Conservation (phyloP, 2,113 vertebrate genomes). For the Callipepla californica region DNA sequence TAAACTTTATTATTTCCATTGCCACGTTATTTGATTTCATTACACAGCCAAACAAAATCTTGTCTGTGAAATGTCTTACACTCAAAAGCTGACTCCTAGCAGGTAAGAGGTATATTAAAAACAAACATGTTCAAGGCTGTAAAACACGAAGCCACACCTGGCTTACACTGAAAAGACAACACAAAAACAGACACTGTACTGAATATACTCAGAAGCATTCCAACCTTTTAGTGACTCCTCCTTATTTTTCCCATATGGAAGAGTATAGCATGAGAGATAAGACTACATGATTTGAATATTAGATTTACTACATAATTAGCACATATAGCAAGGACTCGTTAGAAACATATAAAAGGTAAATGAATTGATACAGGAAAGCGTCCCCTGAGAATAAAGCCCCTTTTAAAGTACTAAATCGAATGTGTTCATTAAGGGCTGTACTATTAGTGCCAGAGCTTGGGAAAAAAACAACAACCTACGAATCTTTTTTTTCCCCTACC, state of each 20-base stretch:
- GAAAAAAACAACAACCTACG: background rate
- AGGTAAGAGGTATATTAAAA: background rate
- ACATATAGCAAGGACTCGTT: background rate
- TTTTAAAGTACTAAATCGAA: slow-evolving; percentile 30
- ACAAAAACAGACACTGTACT: rapidly evolving
- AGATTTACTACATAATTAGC: background rate
- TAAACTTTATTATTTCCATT: background rate
- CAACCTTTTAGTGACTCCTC: background rate
- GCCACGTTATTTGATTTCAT: background rate
- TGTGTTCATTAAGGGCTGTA: slow-evolving; percentile 7
- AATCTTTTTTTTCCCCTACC: background rate
- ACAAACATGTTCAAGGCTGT: background rate
- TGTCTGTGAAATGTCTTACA: background rate
- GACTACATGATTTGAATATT: background rate
- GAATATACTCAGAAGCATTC: background rate
- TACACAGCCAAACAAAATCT: background rate
- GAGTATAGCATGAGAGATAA: background rate
- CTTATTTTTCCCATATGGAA: background rate
- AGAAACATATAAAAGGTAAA: background rate
- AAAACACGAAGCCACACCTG: background rate
- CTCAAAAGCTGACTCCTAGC: background rate
- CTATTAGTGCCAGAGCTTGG: background rate
- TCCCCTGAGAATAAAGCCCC: background rate
- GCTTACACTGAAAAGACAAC: background rate
- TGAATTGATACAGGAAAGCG: background rate